Evolutionary conservation across 2,113 vertebrate genomes (phyloP).

Genomic region (Phaetusa simplex): DNA sequence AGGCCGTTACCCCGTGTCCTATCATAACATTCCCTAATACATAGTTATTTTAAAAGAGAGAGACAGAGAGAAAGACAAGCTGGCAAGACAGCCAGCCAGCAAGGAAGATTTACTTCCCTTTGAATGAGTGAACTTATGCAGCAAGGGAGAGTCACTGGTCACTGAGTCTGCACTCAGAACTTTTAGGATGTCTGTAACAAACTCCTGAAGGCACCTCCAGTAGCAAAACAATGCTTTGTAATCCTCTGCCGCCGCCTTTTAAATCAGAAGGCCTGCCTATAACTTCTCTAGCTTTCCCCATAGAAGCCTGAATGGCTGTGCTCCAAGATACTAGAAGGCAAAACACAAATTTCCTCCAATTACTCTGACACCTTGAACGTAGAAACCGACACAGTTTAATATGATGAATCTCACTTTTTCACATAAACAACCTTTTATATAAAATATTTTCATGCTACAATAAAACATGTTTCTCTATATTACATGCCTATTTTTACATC

Average conservation of each 20-base stretch:
- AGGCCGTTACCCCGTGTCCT: too few species aligned
- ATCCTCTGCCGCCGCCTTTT: not conserved
- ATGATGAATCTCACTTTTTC: not conserved
- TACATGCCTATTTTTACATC: not conserved
- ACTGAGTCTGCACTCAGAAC: not conserved
- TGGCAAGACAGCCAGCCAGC: not conserved
- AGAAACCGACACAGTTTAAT: not conserved
- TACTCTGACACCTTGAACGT: not conserved
- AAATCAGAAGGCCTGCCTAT: not conserved
- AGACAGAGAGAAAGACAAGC: not conserved
- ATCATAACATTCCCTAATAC: too few species aligned
- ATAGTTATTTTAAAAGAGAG: not conserved
- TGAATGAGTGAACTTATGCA: not conserved
- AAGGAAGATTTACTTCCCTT: not conserved
- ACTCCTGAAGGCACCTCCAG: not conserved
- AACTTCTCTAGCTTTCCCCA: not conserved
- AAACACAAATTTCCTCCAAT: not conserved
- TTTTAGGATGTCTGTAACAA: not conserved
- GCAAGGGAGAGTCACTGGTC: too few species aligned
- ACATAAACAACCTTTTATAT: not conserved
- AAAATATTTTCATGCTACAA: not conserved
- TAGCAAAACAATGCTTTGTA: not conserved
- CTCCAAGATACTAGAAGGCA: not conserved
- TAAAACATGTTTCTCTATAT: not conserved
- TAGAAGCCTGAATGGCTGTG: not conserved